These are phyloP conservation scores for Callosobruchus maculatus DNA, from an alignment of 2,888 invertebrate species.

Conservation along the genomic window DNA sequence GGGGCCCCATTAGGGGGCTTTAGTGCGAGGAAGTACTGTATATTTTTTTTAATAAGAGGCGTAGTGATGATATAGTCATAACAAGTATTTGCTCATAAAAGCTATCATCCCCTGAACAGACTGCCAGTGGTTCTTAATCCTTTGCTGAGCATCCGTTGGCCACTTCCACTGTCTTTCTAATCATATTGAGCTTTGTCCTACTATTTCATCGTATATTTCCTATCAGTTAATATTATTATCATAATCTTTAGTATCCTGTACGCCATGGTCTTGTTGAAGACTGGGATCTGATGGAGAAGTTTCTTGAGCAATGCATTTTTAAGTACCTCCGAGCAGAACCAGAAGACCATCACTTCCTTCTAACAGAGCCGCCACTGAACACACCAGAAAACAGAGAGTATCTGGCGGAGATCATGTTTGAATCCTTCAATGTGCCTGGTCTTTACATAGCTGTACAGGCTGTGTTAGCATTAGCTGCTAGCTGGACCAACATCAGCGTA, in stretches of 20 bases:
- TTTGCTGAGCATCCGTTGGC: too few relatives aligned
- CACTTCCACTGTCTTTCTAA: too few relatives aligned
- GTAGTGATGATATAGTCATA: too few relatives aligned
- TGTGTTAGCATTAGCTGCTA: slow-evolving; percentile 94
- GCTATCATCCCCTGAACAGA: too few relatives aligned
- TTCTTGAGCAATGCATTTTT: slow-evolving; percentile 97
- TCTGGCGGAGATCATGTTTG: slow-evolving; percentile 99
- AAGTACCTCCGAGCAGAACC: slow-evolving; percentile 98
- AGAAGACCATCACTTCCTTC: slow-evolving; percentile 96
- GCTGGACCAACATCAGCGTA: slow-evolving; percentile 90
- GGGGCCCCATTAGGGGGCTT: slow-evolving; percentile 24
- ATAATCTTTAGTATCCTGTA: slow-evolving; percentile 81
- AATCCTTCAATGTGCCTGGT: slow-evolving; percentile 99
- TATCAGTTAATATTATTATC: not conserved
- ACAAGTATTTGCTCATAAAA: too few relatives aligned
- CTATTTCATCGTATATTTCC: too few relatives aligned
- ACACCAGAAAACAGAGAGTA: slow-evolving; percentile 98
- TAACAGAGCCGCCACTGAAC: slow-evolving; percentile 98
- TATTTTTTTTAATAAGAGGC: too few relatives aligned
- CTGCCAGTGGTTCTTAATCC: too few relatives aligned
- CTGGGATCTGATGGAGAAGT: slow-evolving; percentile 99
- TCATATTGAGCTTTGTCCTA: too few relatives aligned
- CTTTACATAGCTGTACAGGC: slow-evolving; percentile 99
- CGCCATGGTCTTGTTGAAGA: slow-evolving; percentile 98
- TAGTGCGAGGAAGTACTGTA: slow-evolving; percentile 38